Evolutionary conservation across 1,140 invertebrate species (phyloP).

Genomic region (Drosophila navojoa): DNA sequence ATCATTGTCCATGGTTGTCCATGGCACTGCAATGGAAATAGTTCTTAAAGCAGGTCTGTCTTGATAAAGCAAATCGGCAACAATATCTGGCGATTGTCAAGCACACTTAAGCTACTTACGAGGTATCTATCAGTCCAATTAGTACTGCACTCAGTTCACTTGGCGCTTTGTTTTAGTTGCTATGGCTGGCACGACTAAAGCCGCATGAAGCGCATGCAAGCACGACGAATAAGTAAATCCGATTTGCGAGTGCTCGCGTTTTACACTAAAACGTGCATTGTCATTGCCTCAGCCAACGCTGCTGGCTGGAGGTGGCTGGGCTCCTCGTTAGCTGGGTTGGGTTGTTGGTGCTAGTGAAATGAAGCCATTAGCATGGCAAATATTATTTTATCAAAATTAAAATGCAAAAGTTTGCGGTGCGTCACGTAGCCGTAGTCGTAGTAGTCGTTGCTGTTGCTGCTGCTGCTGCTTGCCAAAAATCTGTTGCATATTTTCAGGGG

Average conservation of each 20-base stretch:
- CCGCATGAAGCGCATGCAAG: conserved; percentile 30
- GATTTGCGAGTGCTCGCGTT: conserved; percentile 43
- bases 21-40: no score
- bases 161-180: conserved; percentile 20
- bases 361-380: conserved; percentile 76
- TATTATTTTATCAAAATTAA: conserved; percentile 81
- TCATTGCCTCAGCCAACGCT: conserved; percentile 16
- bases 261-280: conserved; percentile 56
- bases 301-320: background rate
- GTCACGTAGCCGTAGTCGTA: conserved; percentile 47
- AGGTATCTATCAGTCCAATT: background rate
- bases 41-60: no score
- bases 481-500: conserved; percentile 56
- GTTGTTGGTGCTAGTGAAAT: conserved; percentile 49
- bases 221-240: conserved; percentile 44
- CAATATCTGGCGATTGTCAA: no score
- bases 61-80: no score
- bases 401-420: conserved; percentile 64
- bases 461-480: conserved; percentile 34
- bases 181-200: conserved; percentile 58
- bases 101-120: background rate
- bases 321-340: conserved; percentile 3
- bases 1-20: no score
- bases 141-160: background rate
- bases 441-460: background rate